Evolutionary conservation across 2,888 invertebrate genomes (phyloP), one percentile per base, ranked within the genome.

Genomic region (Ptychoptera albimana): DNA sequence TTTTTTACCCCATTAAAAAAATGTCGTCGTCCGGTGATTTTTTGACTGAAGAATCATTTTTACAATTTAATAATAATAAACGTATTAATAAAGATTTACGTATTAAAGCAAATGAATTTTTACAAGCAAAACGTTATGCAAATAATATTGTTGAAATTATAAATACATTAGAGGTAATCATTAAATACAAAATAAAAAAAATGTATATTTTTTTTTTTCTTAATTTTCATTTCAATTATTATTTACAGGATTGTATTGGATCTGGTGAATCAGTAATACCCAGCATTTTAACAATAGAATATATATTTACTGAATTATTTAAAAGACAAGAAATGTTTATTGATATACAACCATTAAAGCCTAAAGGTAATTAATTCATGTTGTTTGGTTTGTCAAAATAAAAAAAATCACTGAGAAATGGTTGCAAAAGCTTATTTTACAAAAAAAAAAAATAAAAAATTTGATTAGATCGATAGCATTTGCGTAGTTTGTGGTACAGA

Each of bases 31-130:
- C 32, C n/a, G n/a, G 9, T 11, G 32, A 32, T 32, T 23, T 23
- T 23, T 23, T 23, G 23, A 32, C 9, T 32, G 11, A 32, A 32
- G n/a, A 11, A 32, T 7, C 34, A 14, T 23, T 23, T 23, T 23
- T 23, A 7, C 23, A 23, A 23, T 23, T 23, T 23, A 23, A 23
- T 9, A 43, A 30, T 34, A 45, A 55, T 48, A 77, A 77, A 70
- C 70, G 69, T 67, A 69, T 75, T 60, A 73, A 77, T 44, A 75
- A 77, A 56, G 69, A 77, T 55, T 64, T 84, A 50, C 74, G 79
- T 49, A 67, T 66, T 53, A 80, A 79, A 60, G 81, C 80, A 39
- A 77, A 77, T 53, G 79, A 79, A 55, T 80, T 84, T 63, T 65
- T 84, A 42, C 70, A 74, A 52, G 75, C 75, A 30, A 69, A 72